Evolutionary conservation across 2,888 invertebrate species (phyloP), one percentile per base, ranked within the genome.

Genomic region (Trachelus tabidus): DNA sequence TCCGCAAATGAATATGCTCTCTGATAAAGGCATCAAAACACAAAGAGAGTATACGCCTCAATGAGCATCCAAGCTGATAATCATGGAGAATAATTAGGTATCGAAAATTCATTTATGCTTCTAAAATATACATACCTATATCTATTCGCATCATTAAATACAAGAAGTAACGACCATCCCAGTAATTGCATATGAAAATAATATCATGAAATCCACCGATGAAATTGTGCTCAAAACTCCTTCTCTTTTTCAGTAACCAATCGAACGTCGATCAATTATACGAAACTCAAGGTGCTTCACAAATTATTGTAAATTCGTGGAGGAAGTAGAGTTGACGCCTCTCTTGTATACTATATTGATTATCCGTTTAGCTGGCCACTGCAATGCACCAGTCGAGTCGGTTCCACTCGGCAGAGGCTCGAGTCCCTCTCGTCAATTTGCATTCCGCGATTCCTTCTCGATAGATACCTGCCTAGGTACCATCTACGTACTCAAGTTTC

Each of bases 371-470:
- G 82, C 85, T 82, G 85, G 85, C 86, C 85, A 88, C 88, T 88
- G 88, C 88, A 88, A 87, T 88, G 88, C 88, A 88, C 88, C 88
- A 88, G 84, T 85, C 85, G 84, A 88, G 84, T 85, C 85, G 84
- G 79, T 82, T 68, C 79, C 82, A 79, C 81, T 82, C 79, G 74
- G 68, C 75, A 68, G 71, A 73, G 77, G 80, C 81, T 82, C 79
- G 81, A 83, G 83, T 81, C 79, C 81, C 83, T 83, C 83, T 82
- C 82, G 81, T 82, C 85, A 83, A 87, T 86, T 87, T 87, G 85
- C 85, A 87, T 87, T 85, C 79, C 80, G 80, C 82, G 81, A 83
- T 84, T 82, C 82, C 80, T 81, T 81, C 76, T 76, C 68, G 79
- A 83, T 80, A 76, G 85, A 83, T 84, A 84, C 79, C 81, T 82